A percentile compares a stretch with the other conserved stretches of the same genome.
phyloP scores from a whole-genome alignment of 2,113 vertebrate species.

The Chaetops frenatus region DNA sequence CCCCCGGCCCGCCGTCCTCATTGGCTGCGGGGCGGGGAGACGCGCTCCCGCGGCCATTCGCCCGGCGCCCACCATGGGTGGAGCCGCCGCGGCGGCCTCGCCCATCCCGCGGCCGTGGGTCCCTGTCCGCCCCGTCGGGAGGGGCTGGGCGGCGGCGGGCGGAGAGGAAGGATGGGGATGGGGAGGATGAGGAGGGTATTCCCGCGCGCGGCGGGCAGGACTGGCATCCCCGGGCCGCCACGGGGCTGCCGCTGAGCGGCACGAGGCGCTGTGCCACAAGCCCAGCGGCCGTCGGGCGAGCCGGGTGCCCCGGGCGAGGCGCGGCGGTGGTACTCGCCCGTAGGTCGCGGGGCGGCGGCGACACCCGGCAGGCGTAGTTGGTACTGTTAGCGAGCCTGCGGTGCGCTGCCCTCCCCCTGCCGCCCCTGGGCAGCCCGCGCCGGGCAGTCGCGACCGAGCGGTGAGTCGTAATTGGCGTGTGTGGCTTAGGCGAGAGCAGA shows the following conservation, averaged over 20 bases:
- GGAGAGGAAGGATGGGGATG: background rate
- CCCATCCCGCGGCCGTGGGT: slow-evolving; percentile 61
- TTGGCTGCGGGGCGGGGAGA: slow-evolving; percentile 75
- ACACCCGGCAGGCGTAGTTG: background rate
- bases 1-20: slow-evolving; percentile 67
- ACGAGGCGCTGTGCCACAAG: background rate
- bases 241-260: background rate
- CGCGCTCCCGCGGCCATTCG: slow-evolving; percentile 64
- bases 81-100: slow-evolving; percentile 73
- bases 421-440: background rate
- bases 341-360: background rate
- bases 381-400: background rate
- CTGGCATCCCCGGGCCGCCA: background rate
- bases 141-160: background rate
- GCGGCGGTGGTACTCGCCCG: background rate
- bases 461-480: background rate
- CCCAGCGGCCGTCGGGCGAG: slow-evolving; percentile 17
- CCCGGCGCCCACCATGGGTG: slow-evolving; percentile 70
- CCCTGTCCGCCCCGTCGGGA: slow-evolving; percentile 58
- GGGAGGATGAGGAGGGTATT: background rate
- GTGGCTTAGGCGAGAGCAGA: slow-evolving; percentile 40
- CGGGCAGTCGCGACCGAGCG: background rate
- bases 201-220: background rate
- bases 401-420: background rate
- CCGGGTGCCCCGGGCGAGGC: background rate